A percentile compares a stretch with the other conserved stretches of the same genome.
These are phyloP conservation scores for Drosophila gaucha DNA, from an alignment of 2,888 invertebrate species.

Conservation along the genomic window DNA sequence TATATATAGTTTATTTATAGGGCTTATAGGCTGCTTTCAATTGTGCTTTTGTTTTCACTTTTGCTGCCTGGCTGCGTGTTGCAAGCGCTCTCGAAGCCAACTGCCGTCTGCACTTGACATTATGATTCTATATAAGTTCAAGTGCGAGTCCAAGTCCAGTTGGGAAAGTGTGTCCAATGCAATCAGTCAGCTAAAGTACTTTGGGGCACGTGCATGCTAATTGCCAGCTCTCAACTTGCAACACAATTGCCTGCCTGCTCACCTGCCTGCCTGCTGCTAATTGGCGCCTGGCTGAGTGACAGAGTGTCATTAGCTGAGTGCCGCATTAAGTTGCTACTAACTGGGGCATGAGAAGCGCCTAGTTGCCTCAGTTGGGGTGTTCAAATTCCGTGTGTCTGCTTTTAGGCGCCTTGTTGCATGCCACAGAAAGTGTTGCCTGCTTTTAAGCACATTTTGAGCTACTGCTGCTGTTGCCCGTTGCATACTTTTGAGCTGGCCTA, in stretches of 20 bases:
- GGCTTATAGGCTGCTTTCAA: neutral
- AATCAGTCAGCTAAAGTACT: slow-evolving; percentile 39
- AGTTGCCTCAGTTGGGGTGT: neutral
- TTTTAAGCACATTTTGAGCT: slow-evolving; percentile 23
- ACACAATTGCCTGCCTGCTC: slow-evolving; percentile 15
- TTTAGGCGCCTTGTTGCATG: slow-evolving; percentile 4
- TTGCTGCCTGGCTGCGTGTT: slow-evolving; percentile 37
- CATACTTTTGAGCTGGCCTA: slow-evolving; percentile 23
- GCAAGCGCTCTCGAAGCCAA: slow-evolving; percentile 42
- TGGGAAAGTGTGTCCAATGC: slow-evolving; percentile 68
- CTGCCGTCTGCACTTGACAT: slow-evolving; percentile 54
- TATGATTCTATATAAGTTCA: slow-evolving; percentile 60
- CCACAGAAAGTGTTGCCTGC: slow-evolving; percentile 18
- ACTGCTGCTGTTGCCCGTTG: slow-evolving; percentile 1
- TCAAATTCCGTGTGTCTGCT: neutral
- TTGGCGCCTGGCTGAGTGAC: slow-evolving; percentile 14
- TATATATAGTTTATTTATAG: neutral
- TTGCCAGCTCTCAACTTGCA: slow-evolving; percentile 43
- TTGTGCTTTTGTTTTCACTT: slow-evolving; percentile 55
- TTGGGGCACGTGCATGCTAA: slow-evolving; percentile 64
- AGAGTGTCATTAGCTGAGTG: slow-evolving; percentile 13
- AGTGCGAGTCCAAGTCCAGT: slow-evolving; percentile 7
- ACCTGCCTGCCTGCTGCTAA: slow-evolving; percentile 11
- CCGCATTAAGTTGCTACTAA: slow-evolving; percentile 15
- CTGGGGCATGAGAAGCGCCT: slow-evolving; percentile 17